phyloP scores from a whole-genome alignment of 2,797 vertebrate genomes.

The Poliocrania exsul region DNA sequence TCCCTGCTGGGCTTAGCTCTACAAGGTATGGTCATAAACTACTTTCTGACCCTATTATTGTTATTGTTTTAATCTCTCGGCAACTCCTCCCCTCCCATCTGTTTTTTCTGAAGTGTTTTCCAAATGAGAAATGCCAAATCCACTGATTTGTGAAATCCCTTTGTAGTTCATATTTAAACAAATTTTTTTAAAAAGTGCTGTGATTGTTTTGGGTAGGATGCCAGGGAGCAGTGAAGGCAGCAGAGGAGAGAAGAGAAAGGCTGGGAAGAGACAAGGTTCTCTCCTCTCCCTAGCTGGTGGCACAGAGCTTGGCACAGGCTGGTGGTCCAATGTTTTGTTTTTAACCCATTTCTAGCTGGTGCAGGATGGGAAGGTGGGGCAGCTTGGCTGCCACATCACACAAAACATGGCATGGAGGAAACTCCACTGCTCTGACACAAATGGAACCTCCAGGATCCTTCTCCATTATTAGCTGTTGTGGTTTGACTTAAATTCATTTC shows the following conservation, averaged over 20 bases:
- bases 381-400: not conserved
- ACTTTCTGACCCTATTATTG: not conserved
- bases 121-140: not conserved
- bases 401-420: not conserved
- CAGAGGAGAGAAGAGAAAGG: not conserved
- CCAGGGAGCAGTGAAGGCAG: not conserved
- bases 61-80: not conserved
- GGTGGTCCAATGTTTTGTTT: not conserved
- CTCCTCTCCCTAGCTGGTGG: not conserved
- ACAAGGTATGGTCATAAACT: rapidly evolving
- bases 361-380: not conserved
- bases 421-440: not conserved
- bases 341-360: not conserved
- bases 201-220: not conserved
- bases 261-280: rapidly evolving
- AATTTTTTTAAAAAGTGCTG: too few species aligned
- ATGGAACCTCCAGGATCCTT: not conserved
- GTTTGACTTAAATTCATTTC: not conserved
- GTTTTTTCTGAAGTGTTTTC: not conserved
- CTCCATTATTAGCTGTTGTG: not conserved
- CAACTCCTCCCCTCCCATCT: not conserved
- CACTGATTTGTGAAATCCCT: not conserved
- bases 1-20: not conserved
- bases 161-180: not conserved
- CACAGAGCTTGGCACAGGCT: not conserved